Evolutionary conservation across 2,797 vertebrate genomes (phyloP).

Genomic region (Melopsittacus undulatus): DNA sequence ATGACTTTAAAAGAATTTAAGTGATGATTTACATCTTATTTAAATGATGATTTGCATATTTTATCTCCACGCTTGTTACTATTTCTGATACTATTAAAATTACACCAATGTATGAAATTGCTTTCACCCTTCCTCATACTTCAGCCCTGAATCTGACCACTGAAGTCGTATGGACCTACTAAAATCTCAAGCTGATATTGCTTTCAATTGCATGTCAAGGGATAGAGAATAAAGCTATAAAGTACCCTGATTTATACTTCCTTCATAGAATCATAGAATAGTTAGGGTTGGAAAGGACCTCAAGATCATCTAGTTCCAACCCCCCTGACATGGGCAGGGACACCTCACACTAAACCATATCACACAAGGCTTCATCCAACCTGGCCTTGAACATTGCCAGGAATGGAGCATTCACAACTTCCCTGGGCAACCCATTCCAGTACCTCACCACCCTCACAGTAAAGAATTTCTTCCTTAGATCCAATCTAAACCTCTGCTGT

Average conservation of each 20-base stretch:
- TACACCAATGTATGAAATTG: not conserved
- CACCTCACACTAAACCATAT: no score
- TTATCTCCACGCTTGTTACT: not conserved
- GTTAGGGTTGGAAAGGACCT: no score
- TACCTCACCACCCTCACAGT: no score
- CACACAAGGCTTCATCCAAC: no score
- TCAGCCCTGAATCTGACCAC: not conserved
- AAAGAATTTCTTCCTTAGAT: no score
- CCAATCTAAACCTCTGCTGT: no score
- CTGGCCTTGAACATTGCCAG: no score
- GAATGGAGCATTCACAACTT: no score
- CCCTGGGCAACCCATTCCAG: no score
- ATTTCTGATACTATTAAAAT: not conserved
- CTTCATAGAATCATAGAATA: not conserved
- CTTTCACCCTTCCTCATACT: fast-evolving
- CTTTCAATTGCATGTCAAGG: not conserved
- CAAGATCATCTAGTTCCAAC: no score
- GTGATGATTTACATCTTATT: not conserved
- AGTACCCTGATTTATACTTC: not conserved
- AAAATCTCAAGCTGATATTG: not conserved
- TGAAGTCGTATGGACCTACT: not conserved
- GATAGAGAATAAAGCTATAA: not conserved
- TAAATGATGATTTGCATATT: not conserved
- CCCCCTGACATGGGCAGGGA: no score
- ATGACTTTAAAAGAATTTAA: not conserved